Percentiles rank a stretch among this genome's conserved stretches.
Evolutionary conservation across 53 echinoderm and acorn worm genomes (phyloP).

Genomic region (Stichopus horrens): DNA sequence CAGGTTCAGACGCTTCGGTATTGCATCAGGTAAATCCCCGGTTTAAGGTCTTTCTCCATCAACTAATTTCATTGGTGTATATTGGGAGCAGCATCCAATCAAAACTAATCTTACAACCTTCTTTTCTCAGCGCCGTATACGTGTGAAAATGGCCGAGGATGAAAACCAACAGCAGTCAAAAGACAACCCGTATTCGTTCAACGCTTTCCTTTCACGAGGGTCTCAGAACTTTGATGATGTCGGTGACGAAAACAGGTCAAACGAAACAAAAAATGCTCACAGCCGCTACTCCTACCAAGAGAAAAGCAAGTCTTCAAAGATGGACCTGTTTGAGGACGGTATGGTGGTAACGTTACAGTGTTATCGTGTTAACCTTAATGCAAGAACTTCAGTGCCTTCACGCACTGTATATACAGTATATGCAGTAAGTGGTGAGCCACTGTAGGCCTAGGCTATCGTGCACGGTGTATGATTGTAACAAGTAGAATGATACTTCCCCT

Average conservation of each 20-base stretch:
- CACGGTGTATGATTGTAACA: too few species aligned
- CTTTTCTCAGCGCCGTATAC: too few species aligned
- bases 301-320: background rate
- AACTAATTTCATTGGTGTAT: constrained; percentile 24
- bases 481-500: too few species aligned
- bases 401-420: too few species aligned
- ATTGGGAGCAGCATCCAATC: background rate
- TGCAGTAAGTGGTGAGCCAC: too few species aligned
- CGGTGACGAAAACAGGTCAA: background rate
- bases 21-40: constrained; percentile 2
- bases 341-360: background rate
- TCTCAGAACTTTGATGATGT: constrained; percentile 27
- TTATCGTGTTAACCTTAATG: background rate
- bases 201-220: constrained; percentile 2
- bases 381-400: background rate
- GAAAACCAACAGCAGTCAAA: background rate
- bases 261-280: background rate
- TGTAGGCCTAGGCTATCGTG: too few species aligned
- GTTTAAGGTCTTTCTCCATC: background rate
- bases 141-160: constrained; percentile 35
- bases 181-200: constrained; percentile 32
- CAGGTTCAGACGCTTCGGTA: background rate
- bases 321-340: constrained; percentile 29
- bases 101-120: background rate
- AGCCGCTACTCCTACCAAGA: constrained; percentile 20